phyloP scores from a whole-genome alignment of 2,113 vertebrate genomes.

The Halcyon senegalensis region DNA sequence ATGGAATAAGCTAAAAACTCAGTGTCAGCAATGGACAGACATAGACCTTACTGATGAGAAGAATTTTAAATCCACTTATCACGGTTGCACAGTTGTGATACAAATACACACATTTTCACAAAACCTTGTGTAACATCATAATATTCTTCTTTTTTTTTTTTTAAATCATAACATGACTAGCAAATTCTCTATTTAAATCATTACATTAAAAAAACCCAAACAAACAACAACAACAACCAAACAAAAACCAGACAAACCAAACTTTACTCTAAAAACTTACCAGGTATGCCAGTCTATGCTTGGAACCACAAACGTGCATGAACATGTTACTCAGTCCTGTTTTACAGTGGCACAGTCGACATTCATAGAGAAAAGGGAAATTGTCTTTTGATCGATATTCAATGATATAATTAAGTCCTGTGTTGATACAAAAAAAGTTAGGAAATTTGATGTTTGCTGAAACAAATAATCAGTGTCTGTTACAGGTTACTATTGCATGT shows the following conservation, averaged over 20 bases:
- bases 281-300: conserved; percentile 61
- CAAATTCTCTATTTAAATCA: not conserved
- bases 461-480: not conserved
- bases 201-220: not conserved
- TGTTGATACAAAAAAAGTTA: not conserved
- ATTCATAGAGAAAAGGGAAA: conserved; percentile 57
- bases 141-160: not conserved
- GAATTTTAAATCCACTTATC: not conserved
- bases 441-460: not conserved
- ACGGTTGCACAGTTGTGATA: not conserved
- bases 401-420: conserved; percentile 64
- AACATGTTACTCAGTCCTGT: conserved; percentile 60
- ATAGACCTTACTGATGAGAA: not conserved
- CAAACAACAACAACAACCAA: no score
- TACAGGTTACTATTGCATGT: not conserved
- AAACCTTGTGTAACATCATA: not conserved
- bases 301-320: conserved; percentile 67
- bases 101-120: not conserved
- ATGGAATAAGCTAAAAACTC: not conserved
- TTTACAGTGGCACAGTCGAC: conserved; percentile 52
- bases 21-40: not conserved
- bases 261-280: conserved; percentile 17
- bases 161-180: not conserved
- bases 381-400: conserved; percentile 47
- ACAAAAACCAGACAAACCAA: not conserved